Evolutionary conservation across 2,888 invertebrate species (phyloP).

Genomic region (Mamestra brassicae): DNA sequence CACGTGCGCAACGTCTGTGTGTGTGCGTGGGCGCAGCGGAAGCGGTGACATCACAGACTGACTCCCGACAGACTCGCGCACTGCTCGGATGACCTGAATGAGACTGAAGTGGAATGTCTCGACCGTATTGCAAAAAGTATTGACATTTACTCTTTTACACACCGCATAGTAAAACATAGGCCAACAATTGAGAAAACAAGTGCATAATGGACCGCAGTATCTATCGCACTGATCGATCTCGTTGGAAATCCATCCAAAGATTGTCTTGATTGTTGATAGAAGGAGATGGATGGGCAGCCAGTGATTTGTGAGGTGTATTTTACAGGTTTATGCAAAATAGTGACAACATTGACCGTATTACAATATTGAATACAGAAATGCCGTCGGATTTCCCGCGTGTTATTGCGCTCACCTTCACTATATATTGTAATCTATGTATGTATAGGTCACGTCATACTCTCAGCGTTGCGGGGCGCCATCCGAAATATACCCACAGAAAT

Average conservation of each 20-base stretch:
- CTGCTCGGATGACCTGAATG: constrained; percentile 58
- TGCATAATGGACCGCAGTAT: too few species aligned
- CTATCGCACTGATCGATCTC: too few species aligned
- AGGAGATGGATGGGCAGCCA: too few species aligned
- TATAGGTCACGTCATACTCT: constrained; percentile 24
- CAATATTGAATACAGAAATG: constrained; percentile 49
- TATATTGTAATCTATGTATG: constrained; percentile 38
- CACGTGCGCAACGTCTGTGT: constrained; percentile 53
- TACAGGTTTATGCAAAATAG: constrained; percentile 6
- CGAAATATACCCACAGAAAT: constrained; percentile 35
- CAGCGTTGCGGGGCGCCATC: constrained; percentile 27
- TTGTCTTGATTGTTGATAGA: too few species aligned
- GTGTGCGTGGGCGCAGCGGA: constrained; percentile 68
- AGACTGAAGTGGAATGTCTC: constrained; percentile 28
- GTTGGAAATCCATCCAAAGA: too few species aligned
- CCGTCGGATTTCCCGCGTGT: constrained; percentile 51
- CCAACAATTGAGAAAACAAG: too few species aligned
- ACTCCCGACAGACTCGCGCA: constrained; percentile 57
- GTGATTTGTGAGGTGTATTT: neutral
- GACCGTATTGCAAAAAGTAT: neutral
- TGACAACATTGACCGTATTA: constrained; percentile 45
- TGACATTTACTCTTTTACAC: neutral
- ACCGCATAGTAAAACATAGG: too few species aligned
- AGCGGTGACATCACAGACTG: constrained; percentile 76
- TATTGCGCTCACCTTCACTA: constrained; percentile 61